These are phyloP conservation scores for Heliconius aoede DNA, from an alignment of 2,888 invertebrate species.

Conservation along the genomic window DNA sequence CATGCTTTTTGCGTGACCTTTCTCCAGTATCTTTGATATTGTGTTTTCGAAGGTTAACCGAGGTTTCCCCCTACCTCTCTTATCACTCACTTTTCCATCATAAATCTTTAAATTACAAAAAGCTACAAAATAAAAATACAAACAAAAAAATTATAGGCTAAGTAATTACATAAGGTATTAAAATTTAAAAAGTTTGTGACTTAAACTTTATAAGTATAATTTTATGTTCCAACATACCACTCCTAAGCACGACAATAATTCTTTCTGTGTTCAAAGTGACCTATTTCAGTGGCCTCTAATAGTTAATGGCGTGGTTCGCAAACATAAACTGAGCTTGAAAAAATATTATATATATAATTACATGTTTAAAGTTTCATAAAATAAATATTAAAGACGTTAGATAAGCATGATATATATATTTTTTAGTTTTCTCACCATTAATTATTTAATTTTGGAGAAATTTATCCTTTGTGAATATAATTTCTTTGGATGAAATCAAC, in stretches of 20 bases:
- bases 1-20: too few species aligned
- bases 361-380: background rate
- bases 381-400: background rate
- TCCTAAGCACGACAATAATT: background rate
- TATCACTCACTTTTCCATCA: too few species aligned
- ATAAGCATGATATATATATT: background rate
- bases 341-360: background rate
- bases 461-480: too few species aligned
- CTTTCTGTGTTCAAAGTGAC: constrained; percentile 26
- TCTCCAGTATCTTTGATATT: too few species aligned
- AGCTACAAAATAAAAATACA: too few species aligned
- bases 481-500: too few species aligned
- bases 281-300: constrained; percentile 20
- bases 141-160: background rate
- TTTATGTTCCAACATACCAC: background rate
- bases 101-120: too few species aligned
- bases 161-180: background rate
- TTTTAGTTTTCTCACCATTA: background rate
- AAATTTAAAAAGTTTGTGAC: background rate
- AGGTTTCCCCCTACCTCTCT: too few species aligned
- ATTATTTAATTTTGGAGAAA: too few species aligned
- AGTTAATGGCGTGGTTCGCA: constrained; percentile 24
- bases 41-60: too few species aligned
- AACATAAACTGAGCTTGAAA: constrained; percentile 4
- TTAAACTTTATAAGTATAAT: background rate